Conservation (phyloP, 2,888 invertebrate species). For the Chrysolina haemoptera region DNA sequence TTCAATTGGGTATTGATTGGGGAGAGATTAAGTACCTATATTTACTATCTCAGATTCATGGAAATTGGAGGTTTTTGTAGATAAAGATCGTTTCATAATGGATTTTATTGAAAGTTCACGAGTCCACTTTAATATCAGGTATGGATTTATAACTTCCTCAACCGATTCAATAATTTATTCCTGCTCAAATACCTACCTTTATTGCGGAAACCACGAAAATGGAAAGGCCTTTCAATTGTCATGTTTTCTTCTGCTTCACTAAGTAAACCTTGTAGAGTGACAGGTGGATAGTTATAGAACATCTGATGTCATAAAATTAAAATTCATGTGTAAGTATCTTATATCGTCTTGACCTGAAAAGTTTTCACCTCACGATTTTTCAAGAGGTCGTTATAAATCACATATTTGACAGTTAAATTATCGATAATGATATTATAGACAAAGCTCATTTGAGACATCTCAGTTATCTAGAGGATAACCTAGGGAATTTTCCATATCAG, state of each 20-base stretch:
- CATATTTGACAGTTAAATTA: slow-evolving; percentile 41
- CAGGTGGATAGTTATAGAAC: slow-evolving; percentile 11
- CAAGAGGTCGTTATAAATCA: slow-evolving; percentile 40
- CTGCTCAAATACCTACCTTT: no score
- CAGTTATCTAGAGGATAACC: slow-evolving; percentile 1
- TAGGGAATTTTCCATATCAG: background rate
- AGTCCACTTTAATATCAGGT: no score
- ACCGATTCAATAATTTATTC: no score
- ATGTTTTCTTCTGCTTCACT: background rate
- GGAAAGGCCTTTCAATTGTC: background rate
- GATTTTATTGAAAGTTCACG: no score
- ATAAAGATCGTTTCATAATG: no score
- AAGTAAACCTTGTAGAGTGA: slow-evolving; percentile 2
- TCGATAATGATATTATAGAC: slow-evolving; percentile 30
- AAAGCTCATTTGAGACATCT: slow-evolving; percentile 26
- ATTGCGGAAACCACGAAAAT: background rate
- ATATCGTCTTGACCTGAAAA: slow-evolving; percentile 36
- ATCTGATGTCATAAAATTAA: slow-evolving; percentile 22
- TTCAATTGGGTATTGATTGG: no score
- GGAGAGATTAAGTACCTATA: no score
- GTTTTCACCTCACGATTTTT: slow-evolving; percentile 39
- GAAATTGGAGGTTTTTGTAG: no score
- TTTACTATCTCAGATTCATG: no score
- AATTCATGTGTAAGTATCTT: slow-evolving; percentile 34
- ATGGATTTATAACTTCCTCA: no score